phyloP scores from a whole-genome alignment of 2,888 invertebrate genomes.

The Trissolcus brochymenae region DNA sequence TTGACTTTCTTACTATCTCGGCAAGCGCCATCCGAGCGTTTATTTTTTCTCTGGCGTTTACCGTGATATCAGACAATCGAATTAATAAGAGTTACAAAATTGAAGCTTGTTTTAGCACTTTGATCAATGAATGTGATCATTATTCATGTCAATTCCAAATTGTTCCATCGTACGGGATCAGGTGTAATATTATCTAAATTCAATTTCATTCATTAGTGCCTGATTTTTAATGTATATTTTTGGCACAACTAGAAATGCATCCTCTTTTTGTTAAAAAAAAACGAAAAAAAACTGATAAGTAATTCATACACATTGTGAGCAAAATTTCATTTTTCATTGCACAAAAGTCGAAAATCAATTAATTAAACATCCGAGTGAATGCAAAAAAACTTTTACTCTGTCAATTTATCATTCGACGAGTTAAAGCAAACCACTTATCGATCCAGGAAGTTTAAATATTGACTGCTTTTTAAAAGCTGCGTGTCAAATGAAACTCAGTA shows the following conservation, averaged over 20 bases:
- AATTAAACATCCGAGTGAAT: conserved; percentile 40
- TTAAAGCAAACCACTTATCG: conserved; percentile 40
- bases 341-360: conserved; percentile 26
- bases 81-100: conserved; percentile 31
- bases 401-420: conserved; percentile 30
- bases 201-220: no score
- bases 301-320: conserved; percentile 22
- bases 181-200: no score
- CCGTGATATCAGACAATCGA: conserved; percentile 30
- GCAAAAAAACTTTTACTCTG: conserved; percentile 30
- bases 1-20: conserved; percentile 51
- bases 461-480: conserved; percentile 39
- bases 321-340: conserved; percentile 7
- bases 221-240: no score
- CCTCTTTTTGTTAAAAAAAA: no score
- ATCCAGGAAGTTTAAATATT: conserved; percentile 41
- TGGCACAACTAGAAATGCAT: no score
- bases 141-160: no score
- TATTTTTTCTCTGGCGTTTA: conserved; percentile 40
- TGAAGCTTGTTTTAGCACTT: no score
- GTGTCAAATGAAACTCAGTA: conserved; percentile 26
- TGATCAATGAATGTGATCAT: no score
- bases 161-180: no score
- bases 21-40: conserved; percentile 36
- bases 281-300: conserved; percentile 8